Conservation (phyloP, 2,888 invertebrate species). For the Gymnoscelis rufifasciata region DNA sequence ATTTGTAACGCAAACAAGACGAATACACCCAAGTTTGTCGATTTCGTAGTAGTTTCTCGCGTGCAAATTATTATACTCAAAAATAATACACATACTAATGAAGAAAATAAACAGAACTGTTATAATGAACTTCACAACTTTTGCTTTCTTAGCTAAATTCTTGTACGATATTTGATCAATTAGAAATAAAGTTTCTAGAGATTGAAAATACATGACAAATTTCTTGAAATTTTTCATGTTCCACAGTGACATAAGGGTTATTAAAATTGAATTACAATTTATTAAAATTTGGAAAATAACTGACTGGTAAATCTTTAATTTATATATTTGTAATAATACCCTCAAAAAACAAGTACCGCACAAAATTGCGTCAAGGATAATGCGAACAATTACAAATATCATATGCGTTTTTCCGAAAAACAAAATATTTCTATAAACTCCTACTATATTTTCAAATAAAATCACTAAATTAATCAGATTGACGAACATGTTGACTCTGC, state of each 20-base stretch:
- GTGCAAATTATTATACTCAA: too few relatives aligned
- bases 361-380: conserved; percentile 1
- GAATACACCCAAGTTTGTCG: too few relatives aligned
- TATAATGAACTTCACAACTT: background rate
- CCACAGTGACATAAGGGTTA: conserved; percentile 1
- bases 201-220: conserved; percentile 3
- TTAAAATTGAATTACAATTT: background rate
- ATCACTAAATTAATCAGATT: conserved; percentile 5
- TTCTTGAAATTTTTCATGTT: conserved; percentile 9
- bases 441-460: conserved; percentile 11
- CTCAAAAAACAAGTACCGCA: too few relatives aligned
- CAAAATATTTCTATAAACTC: conserved; percentile 17
- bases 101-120: background rate
- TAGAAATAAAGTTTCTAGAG: conserved; percentile 1
- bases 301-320: too few relatives aligned
- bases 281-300: background rate
- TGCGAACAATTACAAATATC: conserved; percentile 5
- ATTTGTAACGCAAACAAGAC: background rate
- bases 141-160: background rate
- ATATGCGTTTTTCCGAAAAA: conserved; percentile 9
- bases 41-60: too few relatives aligned
- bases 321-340: too few relatives aligned
- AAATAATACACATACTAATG: background rate
- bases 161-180: background rate
- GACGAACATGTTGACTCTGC: background rate